Evolutionary conservation across 1,140 invertebrate genomes (phyloP), one percentile per base, ranked within the genome.

Genomic region (Penaeus vannamei): DNA sequence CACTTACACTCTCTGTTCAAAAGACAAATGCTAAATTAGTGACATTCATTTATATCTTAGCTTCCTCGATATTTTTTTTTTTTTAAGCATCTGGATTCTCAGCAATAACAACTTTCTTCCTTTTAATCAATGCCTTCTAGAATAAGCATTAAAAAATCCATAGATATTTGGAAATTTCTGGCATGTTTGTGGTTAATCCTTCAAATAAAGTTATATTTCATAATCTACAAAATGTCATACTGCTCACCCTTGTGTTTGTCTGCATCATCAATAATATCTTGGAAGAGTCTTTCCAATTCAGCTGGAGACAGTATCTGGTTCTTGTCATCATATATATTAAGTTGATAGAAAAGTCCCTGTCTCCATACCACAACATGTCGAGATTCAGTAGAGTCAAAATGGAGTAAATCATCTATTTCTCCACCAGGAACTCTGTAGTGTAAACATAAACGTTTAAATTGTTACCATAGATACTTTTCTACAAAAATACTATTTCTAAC

Each of bases 191-290:
- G 53, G 14, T 17, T 53, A 53, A 53, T 53, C 12, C 12, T 53
- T 12, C 53, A 53, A 12, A 10, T 53, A 53, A 53, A 53, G 17
- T 53, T 53, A 53, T 14, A 8, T 53, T 53, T 53, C 12, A 53
- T 53, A 60, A 32, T 46, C 26, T 0, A 36, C 62, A 26, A 23
- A 23, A 32, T 60, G 1, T 77, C 22, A n/a, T 0, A 32, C 32
- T 77, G 83, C 46, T 76, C 90, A 94, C 93, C 92, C 85, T 89
- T 72, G 76, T 93, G 92, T 82, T 92, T 91, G 80, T 93, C 91
- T 46, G 93, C 93, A 92, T 94, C 93, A 26, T 93, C 91, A 8
- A 94, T 92, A 77, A 94, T 94, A 92, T 93, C 94, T 60, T 94
- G 91, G 76, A 94, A 90, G 79, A 93, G 93, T 87, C 93, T 92